phyloP scores from a whole-genome alignment of 2,888 invertebrate species.

The Microplitis deprimator region DNA sequence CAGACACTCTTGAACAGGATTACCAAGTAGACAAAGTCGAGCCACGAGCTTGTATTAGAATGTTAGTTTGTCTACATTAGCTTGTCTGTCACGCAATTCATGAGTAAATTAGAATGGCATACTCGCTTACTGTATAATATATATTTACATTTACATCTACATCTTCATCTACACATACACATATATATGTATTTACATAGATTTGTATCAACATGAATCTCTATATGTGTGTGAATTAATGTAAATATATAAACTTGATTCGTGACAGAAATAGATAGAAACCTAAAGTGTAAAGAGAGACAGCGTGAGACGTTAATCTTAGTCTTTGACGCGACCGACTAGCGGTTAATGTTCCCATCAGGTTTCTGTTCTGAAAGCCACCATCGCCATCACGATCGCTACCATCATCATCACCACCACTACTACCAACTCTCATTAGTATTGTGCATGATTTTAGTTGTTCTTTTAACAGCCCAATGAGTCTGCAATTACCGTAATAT shows the following conservation, averaged over 20 bases:
- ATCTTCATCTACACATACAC: background rate
- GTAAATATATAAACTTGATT: background rate
- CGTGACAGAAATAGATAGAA: background rate
- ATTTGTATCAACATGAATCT: background rate
- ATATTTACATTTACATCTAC: no score
- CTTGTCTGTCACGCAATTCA: conserved; percentile 45
- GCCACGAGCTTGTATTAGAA: conserved; percentile 33
- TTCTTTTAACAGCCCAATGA: conserved; percentile 36
- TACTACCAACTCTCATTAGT: conserved; percentile 14
- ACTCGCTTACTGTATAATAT: background rate
- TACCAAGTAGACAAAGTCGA: conserved; percentile 41
- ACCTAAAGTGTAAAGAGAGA: background rate
- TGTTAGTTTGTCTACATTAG: conserved; percentile 22
- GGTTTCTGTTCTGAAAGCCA: conserved; percentile 19
- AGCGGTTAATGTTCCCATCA: conserved; percentile 28
- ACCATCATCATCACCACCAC: background rate
- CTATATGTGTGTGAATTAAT: background rate
- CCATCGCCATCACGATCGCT: background rate
- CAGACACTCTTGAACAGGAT: conserved; percentile 35
- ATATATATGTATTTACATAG: background rate
- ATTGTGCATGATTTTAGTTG: conserved; percentile 26
- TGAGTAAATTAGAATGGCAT: conserved; percentile 45
- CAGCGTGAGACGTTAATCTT: conserved; percentile 5
- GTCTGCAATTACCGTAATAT: conserved; percentile 36
- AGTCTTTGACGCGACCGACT: conserved; percentile 25